Percentiles rank a stretch among this genome's conserved stretches.
These are phyloP conservation scores for Plagodis pulveraria DNA, from an alignment of 2,888 invertebrate genomes.

Conservation along the genomic window DNA sequence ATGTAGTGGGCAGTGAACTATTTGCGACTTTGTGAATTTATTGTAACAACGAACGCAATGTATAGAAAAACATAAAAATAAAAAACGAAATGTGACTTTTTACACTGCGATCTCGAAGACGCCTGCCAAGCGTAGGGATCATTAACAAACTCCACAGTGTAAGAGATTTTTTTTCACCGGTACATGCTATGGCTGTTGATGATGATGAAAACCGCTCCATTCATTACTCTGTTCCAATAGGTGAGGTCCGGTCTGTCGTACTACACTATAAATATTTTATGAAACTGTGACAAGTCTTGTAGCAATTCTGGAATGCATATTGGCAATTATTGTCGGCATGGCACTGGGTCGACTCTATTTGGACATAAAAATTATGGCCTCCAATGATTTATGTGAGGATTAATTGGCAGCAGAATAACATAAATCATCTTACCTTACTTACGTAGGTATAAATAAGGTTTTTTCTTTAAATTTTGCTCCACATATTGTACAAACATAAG, in stretches of 20 bases:
- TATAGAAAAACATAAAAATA: no score
- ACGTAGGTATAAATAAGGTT: neutral
- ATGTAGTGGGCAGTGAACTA: no score
- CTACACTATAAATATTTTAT: slow-evolving; percentile 3
- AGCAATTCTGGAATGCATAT: slow-evolving; percentile 22
- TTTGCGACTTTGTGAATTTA: no score
- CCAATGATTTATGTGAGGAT: slow-evolving; percentile 2
- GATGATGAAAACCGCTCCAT: slow-evolving; percentile 2
- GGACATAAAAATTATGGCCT: slow-evolving; percentile 14
- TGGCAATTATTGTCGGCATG: slow-evolving; percentile 22
- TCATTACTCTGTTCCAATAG: slow-evolving; percentile 2
- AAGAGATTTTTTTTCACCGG: neutral
- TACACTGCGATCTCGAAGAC: no score
- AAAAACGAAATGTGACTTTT: no score
- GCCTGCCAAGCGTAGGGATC: neutral
- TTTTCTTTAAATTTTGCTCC: neutral
- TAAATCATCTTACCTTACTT: neutral
- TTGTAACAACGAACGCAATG: no score
- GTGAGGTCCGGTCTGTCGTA: slow-evolving; percentile 4
- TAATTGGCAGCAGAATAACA: neutral
- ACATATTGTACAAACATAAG: no score
- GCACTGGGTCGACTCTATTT: slow-evolving; percentile 17
- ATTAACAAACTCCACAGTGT: neutral
- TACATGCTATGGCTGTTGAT: neutral
- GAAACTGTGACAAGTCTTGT: neutral